Evolutionary conservation across 2,113 vertebrate species (phyloP).

Genomic region (Seriola rivoliana): DNA sequence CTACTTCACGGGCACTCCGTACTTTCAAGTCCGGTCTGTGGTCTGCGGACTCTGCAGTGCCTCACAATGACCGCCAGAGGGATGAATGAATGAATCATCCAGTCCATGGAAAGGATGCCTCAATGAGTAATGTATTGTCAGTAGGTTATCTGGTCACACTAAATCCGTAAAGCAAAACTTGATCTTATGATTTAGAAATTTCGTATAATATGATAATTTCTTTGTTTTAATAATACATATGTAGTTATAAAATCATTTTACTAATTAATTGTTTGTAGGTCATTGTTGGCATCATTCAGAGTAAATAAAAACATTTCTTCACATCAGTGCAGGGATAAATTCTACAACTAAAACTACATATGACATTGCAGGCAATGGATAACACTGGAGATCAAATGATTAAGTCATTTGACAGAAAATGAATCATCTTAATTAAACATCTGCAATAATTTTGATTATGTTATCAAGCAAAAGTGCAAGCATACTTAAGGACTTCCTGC

Average conservation of each 20-base stretch:
- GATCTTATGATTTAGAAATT: too few relatives aligned
- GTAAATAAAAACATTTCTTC: not conserved
- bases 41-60: not conserved
- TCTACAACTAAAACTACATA: not conserved
- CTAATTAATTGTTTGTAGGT: not conserved
- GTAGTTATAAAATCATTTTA: not conserved
- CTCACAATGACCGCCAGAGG: conserved; percentile 20
- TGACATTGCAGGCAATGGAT: not conserved
- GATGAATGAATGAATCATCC: not conserved
- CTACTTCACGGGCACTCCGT: not conserved
- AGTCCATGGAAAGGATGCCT: too few relatives aligned
- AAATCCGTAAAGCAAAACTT: not conserved
- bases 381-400: not conserved
- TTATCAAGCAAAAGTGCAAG: too few relatives aligned
- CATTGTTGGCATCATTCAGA: not conserved
- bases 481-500: too few relatives aligned
- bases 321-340: not conserved
- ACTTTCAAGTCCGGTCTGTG: too few relatives aligned
- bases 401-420: not conserved
- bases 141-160: not conserved
- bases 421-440: not conserved
- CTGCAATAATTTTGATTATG: not conserved
- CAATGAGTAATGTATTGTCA: too few relatives aligned
- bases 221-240: too few relatives aligned
- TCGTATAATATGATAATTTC: too few relatives aligned